phyloP scores from a whole-genome alignment of 2,113 vertebrate genomes.

The Otus sunia region DNA sequence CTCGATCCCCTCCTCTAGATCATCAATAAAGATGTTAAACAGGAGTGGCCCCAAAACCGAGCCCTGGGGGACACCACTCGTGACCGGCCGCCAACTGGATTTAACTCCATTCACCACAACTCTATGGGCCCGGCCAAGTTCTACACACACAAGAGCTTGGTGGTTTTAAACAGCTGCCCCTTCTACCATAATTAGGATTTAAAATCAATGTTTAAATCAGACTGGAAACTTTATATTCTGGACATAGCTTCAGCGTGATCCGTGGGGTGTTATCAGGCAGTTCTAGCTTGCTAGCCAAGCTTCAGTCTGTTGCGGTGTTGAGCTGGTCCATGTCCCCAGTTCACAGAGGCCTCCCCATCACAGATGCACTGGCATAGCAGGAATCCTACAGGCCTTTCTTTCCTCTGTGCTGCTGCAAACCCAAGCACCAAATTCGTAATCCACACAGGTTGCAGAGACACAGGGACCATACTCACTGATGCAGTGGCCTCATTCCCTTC shows the following conservation, averaged over 20 bases:
- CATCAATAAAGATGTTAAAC: too few relatives aligned
- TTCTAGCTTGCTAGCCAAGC: background rate
- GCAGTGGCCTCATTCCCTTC: background rate
- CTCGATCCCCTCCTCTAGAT: too few relatives aligned
- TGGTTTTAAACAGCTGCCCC: background rate
- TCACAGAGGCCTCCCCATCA: background rate
- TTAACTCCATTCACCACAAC: too few relatives aligned
- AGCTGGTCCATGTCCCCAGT: background rate
- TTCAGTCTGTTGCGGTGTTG: background rate
- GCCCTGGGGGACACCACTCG: too few relatives aligned
- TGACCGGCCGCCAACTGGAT: too few relatives aligned
- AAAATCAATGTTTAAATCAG: background rate
- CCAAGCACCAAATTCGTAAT: background rate
- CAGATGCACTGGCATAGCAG: rapidly evolving
- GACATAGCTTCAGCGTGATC: background rate
- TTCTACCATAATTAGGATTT: background rate
- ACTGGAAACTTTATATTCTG: background rate
- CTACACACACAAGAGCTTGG: rapidly evolving
- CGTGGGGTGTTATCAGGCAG: background rate
- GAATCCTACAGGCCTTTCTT: background rate
- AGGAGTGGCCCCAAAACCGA: too few relatives aligned
- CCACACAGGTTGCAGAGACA: background rate
- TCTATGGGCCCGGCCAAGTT: background rate
- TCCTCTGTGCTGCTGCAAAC: background rate
- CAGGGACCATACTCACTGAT: too few relatives aligned